These are phyloP conservation scores for Frieseomelitta varia DNA, from an alignment of 1,140 invertebrate species.

Conservation along the genomic window DNA sequence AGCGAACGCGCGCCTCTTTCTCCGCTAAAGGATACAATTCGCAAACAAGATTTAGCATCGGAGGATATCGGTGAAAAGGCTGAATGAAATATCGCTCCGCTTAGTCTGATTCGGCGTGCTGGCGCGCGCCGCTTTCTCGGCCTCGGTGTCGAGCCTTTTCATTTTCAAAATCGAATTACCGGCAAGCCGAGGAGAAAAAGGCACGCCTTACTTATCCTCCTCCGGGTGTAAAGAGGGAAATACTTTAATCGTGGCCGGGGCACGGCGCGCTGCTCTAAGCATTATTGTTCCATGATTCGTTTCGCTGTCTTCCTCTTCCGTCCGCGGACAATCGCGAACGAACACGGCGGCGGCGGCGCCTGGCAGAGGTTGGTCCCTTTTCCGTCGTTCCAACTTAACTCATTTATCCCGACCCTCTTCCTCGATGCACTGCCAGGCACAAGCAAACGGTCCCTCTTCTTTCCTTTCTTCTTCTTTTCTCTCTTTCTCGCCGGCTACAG, in stretches of 20 bases:
- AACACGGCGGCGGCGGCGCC: slow-evolving; percentile 50
- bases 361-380: slow-evolving; percentile 54
- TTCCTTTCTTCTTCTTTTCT: neutral
- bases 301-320: slow-evolving; percentile 49
- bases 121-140: neutral
- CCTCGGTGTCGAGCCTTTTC: slow-evolving; percentile 43
- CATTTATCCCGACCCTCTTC: slow-evolving; percentile 64
- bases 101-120: neutral
- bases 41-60: slow-evolving; percentile 40
- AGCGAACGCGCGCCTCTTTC: no score
- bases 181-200: slow-evolving; percentile 15
- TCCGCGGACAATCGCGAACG: slow-evolving; percentile 50
- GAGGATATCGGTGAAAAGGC: slow-evolving; percentile 16
- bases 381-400: slow-evolving; percentile 59
- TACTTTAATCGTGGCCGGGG: slow-evolving; percentile 48
- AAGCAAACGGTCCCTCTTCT: slow-evolving; percentile 35
- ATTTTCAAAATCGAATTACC: slow-evolving; percentile 49
- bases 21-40: slow-evolving; percentile 33
- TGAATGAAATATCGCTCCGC: slow-evolving; percentile 24
- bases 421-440: slow-evolving; percentile 62
- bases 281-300: slow-evolving; percentile 61
- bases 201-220: slow-evolving; percentile 14
- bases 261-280: slow-evolving; percentile 22
- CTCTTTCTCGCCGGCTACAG: no score
- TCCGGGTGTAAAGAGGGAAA: slow-evolving; percentile 35